Conservation (phyloP, 53 echinoderm and acorn worm genomes). For the Paracentrotus lividus region DNA sequence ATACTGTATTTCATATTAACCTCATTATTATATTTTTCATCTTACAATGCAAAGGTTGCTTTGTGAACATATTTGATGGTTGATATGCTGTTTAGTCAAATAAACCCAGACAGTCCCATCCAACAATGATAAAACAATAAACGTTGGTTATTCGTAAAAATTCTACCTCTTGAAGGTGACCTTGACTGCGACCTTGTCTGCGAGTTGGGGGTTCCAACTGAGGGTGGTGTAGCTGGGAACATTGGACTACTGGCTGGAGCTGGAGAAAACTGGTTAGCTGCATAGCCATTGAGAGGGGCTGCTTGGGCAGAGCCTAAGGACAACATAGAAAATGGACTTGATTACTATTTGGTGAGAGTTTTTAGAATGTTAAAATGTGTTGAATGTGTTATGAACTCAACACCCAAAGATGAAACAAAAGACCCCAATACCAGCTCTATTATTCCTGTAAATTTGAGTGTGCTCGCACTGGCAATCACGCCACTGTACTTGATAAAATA, state of each 20-base stretch:
- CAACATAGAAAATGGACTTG: background rate
- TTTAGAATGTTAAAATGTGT: background rate
- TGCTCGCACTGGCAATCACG: too few relatives aligned
- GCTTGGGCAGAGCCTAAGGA: constrained; percentile 48
- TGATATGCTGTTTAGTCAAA: too few relatives aligned
- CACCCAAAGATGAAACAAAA: too few relatives aligned
- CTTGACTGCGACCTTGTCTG: constrained; percentile 69
- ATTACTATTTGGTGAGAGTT: background rate
- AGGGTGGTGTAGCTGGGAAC: constrained; percentile 80
- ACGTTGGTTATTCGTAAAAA: background rate
- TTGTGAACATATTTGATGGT: too few relatives aligned
- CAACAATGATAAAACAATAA: background rate
- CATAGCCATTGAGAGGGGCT: constrained; percentile 93
- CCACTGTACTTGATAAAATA: too few relatives aligned
- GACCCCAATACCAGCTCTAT: too few relatives aligned
- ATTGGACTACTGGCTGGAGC: constrained; percentile 85
- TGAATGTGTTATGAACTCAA: too few relatives aligned
- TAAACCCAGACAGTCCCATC: too few relatives aligned
- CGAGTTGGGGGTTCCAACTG: constrained; percentile 63
- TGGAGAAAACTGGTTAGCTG: constrained; percentile 84
- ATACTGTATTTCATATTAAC: too few relatives aligned
- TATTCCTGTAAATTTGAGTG: too few relatives aligned
- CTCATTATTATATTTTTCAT: too few relatives aligned
- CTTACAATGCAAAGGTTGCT: too few relatives aligned
- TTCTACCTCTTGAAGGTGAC: constrained; percentile 64